Conservation (phyloP, 1,140 invertebrate genomes). For the Anagrus nilaparvatae region DNA sequence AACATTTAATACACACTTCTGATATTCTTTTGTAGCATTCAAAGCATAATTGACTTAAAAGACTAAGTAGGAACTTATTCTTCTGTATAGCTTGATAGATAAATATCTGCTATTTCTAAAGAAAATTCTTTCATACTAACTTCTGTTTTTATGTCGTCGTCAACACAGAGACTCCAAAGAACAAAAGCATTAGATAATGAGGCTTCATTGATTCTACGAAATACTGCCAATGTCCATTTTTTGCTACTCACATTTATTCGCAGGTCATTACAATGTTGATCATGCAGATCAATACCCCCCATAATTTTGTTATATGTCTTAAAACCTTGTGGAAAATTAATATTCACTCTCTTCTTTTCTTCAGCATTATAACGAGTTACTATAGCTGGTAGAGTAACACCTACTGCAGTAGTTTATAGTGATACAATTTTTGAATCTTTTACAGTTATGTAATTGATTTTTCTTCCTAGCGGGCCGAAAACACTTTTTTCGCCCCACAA, state of each 20-base stretch:
- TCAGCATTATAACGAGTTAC: not conserved
- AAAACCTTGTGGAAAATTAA: not conserved
- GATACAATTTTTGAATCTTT: conserved; percentile 13
- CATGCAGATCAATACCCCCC: conserved; percentile 12
- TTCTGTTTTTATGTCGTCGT: too few relatives aligned
- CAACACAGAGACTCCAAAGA: too few relatives aligned
- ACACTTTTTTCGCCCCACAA: too few relatives aligned
- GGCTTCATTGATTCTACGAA: conserved; percentile 10
- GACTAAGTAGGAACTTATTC: too few relatives aligned
- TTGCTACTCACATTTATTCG: conserved; percentile 9
- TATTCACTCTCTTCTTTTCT: not conserved
- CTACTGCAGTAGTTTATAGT: conserved; percentile 3
- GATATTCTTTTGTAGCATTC: too few relatives aligned
- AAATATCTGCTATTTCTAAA: too few relatives aligned
- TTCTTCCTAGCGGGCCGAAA: too few relatives aligned
- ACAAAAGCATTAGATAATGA: conserved; percentile 6
- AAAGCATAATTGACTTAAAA: too few relatives aligned
- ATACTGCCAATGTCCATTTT: conserved; percentile 14
- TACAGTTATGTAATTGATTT: conserved; percentile 11
- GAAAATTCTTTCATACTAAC: too few relatives aligned
- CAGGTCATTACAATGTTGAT: conserved; percentile 9
- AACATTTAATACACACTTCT: too few relatives aligned
- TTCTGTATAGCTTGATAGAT: too few relatives aligned
- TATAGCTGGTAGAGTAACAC: not conserved
- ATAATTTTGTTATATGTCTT: conserved; percentile 3